Evolutionary conservation across 2,113 vertebrate species (phyloP), one percentile per base, ranked within the genome.

Genomic region (Mystacornis crossleyi): DNA sequence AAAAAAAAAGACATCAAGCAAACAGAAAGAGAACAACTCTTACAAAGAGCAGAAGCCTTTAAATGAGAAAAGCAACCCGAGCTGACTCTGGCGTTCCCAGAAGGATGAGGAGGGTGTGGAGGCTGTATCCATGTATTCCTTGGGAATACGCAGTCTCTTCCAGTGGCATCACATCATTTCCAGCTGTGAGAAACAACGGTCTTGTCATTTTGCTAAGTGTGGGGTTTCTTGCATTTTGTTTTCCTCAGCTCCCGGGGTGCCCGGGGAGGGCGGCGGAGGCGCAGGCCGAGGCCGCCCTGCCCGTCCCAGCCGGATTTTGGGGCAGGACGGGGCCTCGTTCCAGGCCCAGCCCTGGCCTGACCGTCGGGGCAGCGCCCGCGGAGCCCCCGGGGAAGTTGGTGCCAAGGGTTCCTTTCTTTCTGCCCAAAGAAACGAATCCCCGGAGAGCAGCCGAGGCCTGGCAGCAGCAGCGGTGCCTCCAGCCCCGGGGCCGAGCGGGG

Each of bases 151-250:
- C 97, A 83, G 94, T 96, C 94, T 89, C 65, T 81, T 66, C 82
- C 94, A 78, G 94, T 93, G 93, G 91, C 95, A 47, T 98, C 94
- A 47, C 95, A 28, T 96, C 60, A 95, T 96, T 82, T 95, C 96
- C 91, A 95, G 96, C 94, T 96, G 98, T 98, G 97, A 97, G 93
- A 79, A 98, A 91, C 83, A 96, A 95, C 78, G 96, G 95, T 97
- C 97, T 96, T 97, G 97, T 98, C 97, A 81, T 97, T 98, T 98
- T 97, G 97, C 97, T 97, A 43, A 85, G 47, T 97, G 98, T 98
- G 96, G 90, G 91, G 78, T 12, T 25, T 61, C 96, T 95, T 93
- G 93, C 92, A 17, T 98, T 96, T 97, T 45, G 45, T 43, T 97
- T 96, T 77, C 67, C 86, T 85, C 94, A 90, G 97, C 96, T 98